Evolutionary conservation across 1,140 invertebrate genomes (phyloP).

Genomic region (Lucilia cuprina): DNA sequence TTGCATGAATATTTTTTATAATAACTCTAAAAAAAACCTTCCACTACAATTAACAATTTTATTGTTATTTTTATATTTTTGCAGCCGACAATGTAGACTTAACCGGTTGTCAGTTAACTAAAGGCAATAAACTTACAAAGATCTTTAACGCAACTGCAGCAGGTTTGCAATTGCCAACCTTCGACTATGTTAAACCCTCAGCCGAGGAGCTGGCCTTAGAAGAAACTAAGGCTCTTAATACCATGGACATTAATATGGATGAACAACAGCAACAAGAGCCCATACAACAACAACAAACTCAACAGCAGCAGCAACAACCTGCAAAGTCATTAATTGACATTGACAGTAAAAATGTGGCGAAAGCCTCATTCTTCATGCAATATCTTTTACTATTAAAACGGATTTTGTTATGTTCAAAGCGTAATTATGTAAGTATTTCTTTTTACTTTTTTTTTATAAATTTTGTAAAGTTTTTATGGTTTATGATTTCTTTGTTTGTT

Average conservation of each 20-base stretch:
- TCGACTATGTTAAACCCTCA: conserved; percentile 49
- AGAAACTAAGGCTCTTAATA: conserved; percentile 52
- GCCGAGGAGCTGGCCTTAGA: conserved; percentile 52
- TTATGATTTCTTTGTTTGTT: background rate
- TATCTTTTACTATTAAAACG: conserved; percentile 70
- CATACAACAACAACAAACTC: conserved; percentile 19
- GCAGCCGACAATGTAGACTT: conserved; percentile 17
- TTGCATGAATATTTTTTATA: too few species aligned
- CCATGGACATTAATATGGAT: background rate
- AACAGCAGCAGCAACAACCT: background rate
- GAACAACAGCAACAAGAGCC: background rate
- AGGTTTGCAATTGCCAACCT: conserved; percentile 46
- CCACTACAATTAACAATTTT: background rate
- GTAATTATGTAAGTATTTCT: conserved; percentile 68
- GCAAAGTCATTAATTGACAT: background rate
- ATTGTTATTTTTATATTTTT: background rate
- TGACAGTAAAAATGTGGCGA: conserved; percentile 31
- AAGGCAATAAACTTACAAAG: conserved; percentile 11
- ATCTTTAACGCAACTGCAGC: background rate
- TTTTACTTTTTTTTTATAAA: background rate
- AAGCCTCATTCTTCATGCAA: conserved; percentile 64
- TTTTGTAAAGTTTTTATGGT: background rate
- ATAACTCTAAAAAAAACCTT: background rate
- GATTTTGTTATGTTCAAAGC: conserved; percentile 68
- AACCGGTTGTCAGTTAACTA: background rate